These are phyloP conservation scores for Globodera rostochiensis DNA, from an alignment of 1,140 invertebrate species.

Conservation along the genomic window DNA sequence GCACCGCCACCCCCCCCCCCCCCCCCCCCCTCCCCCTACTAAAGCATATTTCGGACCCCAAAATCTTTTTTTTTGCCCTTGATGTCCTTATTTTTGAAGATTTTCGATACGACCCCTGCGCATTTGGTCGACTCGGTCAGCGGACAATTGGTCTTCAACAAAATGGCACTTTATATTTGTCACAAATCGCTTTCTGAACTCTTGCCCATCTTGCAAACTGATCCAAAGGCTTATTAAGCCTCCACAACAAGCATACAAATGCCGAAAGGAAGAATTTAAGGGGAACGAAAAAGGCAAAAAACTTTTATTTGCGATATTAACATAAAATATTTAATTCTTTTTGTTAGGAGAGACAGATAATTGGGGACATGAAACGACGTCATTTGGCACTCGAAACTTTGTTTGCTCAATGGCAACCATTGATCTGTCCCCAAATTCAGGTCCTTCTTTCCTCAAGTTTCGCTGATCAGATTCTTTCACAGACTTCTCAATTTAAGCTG, in stretches of 20 bases:
- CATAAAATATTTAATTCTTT: background rate
- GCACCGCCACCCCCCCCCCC: no score
- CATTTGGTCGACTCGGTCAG: no score
- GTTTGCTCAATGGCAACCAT: constrained; percentile 61
- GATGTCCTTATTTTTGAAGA: no score
- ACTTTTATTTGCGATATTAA: background rate
- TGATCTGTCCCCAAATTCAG: constrained; percentile 53
- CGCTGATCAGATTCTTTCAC: no score
- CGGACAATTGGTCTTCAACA: no score
- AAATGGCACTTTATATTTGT: no score
- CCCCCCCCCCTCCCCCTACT: no score
- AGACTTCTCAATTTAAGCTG: background rate
- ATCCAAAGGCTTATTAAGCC: constrained; percentile 39
- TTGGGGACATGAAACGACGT: constrained; percentile 23
- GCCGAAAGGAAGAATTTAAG: background rate
- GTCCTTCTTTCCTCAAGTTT: constrained; percentile 10
- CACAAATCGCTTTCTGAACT: constrained; percentile 41
- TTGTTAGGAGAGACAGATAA: background rate
- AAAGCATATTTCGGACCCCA: no score
- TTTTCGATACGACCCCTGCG: no score
- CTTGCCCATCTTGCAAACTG: constrained; percentile 57
- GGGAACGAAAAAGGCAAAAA: background rate
- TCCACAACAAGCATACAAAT: background rate
- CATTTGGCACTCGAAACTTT: constrained; percentile 57
- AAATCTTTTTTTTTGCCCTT: no score